Evolutionary conservation across 2,888 invertebrate species (phyloP).

Genomic region (Macroteleia sp.): DNA sequence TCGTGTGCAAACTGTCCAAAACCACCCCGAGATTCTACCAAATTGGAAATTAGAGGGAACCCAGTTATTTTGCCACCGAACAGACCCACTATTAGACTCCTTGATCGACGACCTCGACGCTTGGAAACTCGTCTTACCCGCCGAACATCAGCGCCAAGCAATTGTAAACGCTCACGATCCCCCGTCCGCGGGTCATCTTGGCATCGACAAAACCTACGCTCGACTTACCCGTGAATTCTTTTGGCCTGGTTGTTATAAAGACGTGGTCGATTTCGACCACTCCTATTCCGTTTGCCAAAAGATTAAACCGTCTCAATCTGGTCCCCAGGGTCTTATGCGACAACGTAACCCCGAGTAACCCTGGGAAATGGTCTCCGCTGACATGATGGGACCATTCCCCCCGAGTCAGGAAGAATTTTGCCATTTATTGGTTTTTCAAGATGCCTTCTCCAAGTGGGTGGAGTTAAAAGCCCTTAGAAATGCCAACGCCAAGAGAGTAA

Average conservation of each 20-base stretch:
- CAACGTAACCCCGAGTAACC: not conserved
- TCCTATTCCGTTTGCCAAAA: conserved; percentile 1
- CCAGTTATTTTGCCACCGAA: not conserved
- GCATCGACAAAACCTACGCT: conserved; percentile 10
- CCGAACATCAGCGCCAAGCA: no score
- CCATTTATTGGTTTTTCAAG: conserved; percentile 11
- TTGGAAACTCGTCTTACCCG: conserved; percentile 7
- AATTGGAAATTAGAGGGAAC: no score
- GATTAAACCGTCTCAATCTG: not conserved
- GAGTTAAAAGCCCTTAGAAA: conserved; percentile 1
- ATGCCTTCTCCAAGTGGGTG: conserved; percentile 13
- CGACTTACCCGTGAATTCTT: conserved; percentile 14
- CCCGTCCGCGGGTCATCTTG: conserved; percentile 4
- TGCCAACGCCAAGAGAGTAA: not conserved
- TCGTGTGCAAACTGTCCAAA: no score
- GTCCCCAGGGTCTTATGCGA: not conserved
- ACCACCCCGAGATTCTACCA: no score
- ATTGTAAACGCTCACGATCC: not conserved
- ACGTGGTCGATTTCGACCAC: conserved; percentile 8
- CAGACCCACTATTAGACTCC: not conserved
- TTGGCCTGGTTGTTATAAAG: conserved; percentile 14
- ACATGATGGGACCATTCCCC: conserved; percentile 21
- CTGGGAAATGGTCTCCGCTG: not conserved
- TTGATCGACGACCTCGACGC: conserved; percentile 6
- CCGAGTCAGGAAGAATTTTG: not conserved